A percentile compares a stretch with the other conserved stretches of the same genome.
These are phyloP conservation scores for Phataginus tetradactyla DNA, from an alignment of 2,797 vertebrate genomes.

Conservation along the genomic window DNA sequence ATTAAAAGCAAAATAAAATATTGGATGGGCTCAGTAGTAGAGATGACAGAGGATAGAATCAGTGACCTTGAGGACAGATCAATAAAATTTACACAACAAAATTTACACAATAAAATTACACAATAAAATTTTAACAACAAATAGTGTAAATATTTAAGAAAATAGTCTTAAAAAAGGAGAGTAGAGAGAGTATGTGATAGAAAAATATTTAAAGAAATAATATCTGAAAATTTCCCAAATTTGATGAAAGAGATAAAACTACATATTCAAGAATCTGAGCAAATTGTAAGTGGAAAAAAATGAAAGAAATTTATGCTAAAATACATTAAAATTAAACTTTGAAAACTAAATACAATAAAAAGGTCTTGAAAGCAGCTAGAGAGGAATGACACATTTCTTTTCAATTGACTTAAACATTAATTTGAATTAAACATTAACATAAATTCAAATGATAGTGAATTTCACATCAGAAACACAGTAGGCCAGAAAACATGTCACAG, in stretches of 20 bases:
- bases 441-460: neutral
- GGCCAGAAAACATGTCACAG: neutral
- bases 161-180: neutral
- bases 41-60: neutral
- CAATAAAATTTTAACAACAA: neutral
- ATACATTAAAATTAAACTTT: constrained; percentile 12
- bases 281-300: neutral
- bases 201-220: constrained; percentile 14
- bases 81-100: neutral
- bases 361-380: neutral
- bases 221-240: neutral
- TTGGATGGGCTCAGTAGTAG: neutral
- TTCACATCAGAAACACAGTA: constrained; percentile 8
- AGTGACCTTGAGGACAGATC: neutral
- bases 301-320: neutral
- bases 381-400: neutral
- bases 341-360: neutral
- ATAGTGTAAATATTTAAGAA: neutral
- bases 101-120: neutral
- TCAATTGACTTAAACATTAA: neutral
- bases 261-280: constrained; percentile 14
- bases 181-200: neutral
- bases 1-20: constrained; percentile 37
- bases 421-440: neutral
- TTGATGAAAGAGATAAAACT: neutral